phyloP scores from a whole-genome alignment of 37 sponge, comb jelly and placozoan species.

The Aplysina aerophoba region DNA sequence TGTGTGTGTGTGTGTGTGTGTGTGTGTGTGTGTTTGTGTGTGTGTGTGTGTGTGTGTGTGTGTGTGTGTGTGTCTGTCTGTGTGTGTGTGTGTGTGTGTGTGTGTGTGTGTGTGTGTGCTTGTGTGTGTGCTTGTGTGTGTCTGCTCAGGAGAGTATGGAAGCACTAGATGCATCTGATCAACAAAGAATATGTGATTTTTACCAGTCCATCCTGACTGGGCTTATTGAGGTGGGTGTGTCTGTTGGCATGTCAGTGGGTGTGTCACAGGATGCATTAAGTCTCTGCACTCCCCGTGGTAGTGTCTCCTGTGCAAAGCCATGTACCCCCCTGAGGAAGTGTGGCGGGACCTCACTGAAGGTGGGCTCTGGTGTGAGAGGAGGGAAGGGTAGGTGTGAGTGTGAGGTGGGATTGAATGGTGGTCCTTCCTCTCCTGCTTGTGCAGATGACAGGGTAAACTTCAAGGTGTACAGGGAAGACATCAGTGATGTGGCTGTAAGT shows the following conservation, averaged over 20 bases:
- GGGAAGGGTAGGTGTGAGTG: too few relatives aligned
- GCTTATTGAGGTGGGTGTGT: constrained; percentile 54
- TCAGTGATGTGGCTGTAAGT: constrained; percentile 71
- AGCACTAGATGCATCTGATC: not conserved
- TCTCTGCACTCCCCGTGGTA: not conserved
- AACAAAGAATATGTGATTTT: constrained; percentile 43
- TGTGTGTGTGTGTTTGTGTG: constrained; percentile 23
- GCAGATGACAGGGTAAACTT: constrained; percentile 60
- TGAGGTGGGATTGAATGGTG: too few relatives aligned
- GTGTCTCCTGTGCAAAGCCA: constrained; percentile 62
- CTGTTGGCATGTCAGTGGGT: not conserved
- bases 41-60: not conserved
- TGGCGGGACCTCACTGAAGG: constrained; percentile 64
- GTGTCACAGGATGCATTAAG: not conserved
- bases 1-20: not conserved
- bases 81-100: not conserved
- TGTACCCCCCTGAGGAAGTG: constrained; percentile 66
- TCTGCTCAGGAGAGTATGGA: constrained; percentile 43
- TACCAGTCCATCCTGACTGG: constrained; percentile 41
- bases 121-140: not conserved
- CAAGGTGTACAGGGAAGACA: constrained; percentile 62
- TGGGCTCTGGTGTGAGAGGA: not conserved
- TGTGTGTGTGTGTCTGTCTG: too few relatives aligned
- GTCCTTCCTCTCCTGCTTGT: not conserved
- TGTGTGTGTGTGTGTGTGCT: not conserved